Evolutionary conservation across 2,113 vertebrate genomes (phyloP), one percentile per base, ranked within the genome.

Genomic region (Daphoenositta chrysoptera): DNA sequence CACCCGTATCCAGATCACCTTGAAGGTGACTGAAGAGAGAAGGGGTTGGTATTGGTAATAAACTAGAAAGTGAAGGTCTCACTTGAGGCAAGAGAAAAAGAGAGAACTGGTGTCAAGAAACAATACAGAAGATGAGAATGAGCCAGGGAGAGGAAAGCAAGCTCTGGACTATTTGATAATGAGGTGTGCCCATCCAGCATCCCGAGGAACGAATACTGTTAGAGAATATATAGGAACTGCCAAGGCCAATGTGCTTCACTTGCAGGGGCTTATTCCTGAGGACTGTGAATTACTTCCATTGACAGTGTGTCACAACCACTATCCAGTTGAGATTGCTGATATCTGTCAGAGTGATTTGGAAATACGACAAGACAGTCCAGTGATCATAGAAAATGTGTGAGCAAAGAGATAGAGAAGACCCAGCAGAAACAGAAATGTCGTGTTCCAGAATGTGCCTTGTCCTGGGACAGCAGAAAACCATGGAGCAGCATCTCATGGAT

Each of bases 171-270:
- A 4, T n/a, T 63, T 2, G 5, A 26, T 69, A 33, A 42, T 6
- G 30, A 76, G 19, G 7, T 56, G 19, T 40, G 40, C n/a, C 15
- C 1, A 0, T n/a, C 15, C 39, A 31, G 21, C 1, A 0, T 61
- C 20, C 15, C 2, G 4, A 70, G 61, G 28, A 83, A 72, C 0
- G 0, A 75, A 56, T 13, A 26, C 21, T 50, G 15, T 10, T 17
- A 65, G 17, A 76, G n/a, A 64, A 85, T 44, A 40, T 6, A 33
- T 0, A 79, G 54, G 61, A 76, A 45, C 31, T 76, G 79, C 42
- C 73, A 82, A 56, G 37, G 18, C 30, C 31, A 80, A 40, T 17
- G 37, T n/a, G 22, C 58, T 85, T 80, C 61, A 72, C 65, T 51
- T n/a, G 56, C 24, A 64, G 35, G 44, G 33, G 10, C 51, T 64